Conservation (phyloP, 2,888 invertebrate species). For the Tetragonula carbonaria region DNA sequence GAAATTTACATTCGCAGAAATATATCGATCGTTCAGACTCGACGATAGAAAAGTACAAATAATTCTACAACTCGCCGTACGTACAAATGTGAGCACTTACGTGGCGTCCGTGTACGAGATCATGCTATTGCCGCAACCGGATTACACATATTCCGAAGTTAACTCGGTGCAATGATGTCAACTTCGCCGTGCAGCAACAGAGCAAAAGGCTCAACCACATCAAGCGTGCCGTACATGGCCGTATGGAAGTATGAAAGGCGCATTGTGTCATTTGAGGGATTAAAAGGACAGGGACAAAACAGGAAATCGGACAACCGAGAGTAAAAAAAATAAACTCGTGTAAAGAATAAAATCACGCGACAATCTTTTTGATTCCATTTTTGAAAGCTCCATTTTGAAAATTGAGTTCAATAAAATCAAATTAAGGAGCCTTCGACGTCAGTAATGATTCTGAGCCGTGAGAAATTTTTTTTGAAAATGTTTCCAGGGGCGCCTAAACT, state of each 20-base stretch:
- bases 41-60: neutral
- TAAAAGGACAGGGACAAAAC: neutral
- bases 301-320: neutral
- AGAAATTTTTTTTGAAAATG: no score
- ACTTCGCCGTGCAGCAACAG: slow-evolving; percentile 58
- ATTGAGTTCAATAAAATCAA: no score
- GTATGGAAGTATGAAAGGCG: neutral
- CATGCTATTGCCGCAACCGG: neutral
- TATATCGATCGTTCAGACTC: neutral
- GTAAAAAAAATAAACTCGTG: no score
- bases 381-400: no score
- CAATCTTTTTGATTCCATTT: no score
- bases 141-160: slow-evolving; percentile 26
- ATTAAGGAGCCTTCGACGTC: no score
- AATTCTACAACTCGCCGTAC: neutral
- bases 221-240: slow-evolving; percentile 32
- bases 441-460: no score
- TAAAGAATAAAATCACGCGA: no score
- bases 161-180: slow-evolving; percentile 55
- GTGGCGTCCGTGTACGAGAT: neutral
- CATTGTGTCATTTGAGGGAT: neutral
- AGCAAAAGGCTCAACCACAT: slow-evolving; percentile 28
- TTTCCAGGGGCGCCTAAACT: no score
- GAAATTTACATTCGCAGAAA: neutral
- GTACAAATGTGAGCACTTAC: neutral